phyloP scores from a whole-genome alignment of 1,140 invertebrate species.

The Condylostylus longicornis region DNA sequence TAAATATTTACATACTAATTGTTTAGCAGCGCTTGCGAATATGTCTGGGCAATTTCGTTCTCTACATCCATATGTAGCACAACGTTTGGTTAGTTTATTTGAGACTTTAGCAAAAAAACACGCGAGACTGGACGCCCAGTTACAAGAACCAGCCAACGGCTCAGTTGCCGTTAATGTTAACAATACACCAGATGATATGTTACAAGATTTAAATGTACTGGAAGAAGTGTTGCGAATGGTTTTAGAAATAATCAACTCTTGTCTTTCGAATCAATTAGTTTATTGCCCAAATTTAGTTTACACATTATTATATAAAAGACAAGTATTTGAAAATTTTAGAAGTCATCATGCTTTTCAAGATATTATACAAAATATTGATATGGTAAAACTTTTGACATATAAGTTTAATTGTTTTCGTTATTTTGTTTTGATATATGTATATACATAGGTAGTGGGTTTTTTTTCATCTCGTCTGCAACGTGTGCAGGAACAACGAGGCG shows the following conservation, averaged over 20 bases:
- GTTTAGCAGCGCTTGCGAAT: constrained; percentile 92
- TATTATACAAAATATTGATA: constrained; percentile 91
- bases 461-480: constrained; percentile 61
- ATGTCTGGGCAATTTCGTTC: constrained; percentile 91
- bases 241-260: constrained; percentile 90
- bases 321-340: constrained; percentile 76
- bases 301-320: constrained; percentile 83
- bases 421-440: no score
- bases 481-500: constrained; percentile 46
- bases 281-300: constrained; percentile 94
- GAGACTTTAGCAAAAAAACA: constrained; percentile 74
- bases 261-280: constrained; percentile 68
- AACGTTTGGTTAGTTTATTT: constrained; percentile 77
- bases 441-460: constrained; percentile 61
- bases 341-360: constrained; percentile 85
- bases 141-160: constrained; percentile 25
- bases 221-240: constrained; percentile 96
- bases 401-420: constrained; percentile 3
- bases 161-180: constrained; percentile 26
- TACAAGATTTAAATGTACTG: constrained; percentile 82
- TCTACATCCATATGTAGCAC: constrained; percentile 90
- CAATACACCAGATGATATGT: constrained; percentile 34
- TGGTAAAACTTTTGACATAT: constrained; percentile 41
- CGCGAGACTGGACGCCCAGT: constrained; percentile 39
- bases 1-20: constrained; percentile 93